Evolutionary conservation across 2,888 invertebrate species (phyloP), one percentile per base, ranked within the genome.

Genomic region (Ichneumon xanthorius): DNA sequence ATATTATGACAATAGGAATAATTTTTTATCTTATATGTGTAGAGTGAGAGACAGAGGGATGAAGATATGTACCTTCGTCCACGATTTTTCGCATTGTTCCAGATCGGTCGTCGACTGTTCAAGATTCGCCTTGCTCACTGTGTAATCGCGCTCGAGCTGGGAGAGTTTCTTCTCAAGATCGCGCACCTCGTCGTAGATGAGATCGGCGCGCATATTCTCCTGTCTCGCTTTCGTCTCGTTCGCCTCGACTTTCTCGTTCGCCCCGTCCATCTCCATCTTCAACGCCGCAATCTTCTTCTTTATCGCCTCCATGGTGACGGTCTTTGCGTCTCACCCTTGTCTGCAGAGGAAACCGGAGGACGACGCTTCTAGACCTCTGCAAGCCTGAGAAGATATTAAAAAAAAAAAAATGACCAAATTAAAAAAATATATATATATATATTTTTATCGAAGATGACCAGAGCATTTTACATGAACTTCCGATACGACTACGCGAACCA

Each of bases 81-180:
- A 96, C 89, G 96, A 95, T 95, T 99, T 99, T 94, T 99, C 99
- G 95, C 97, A 98, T 95, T 98, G 98, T 94, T 99, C 99, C 91
- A 99, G 96, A 94, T 98, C 98, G 92, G 97, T 97, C 94, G 98
- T 98, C 94, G 98, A 98, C 94, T 97, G 97, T 90, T 98, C 97
- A 92, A 99, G 96, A 91, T 96, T 96, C 94, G 97, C 97, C 96
- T 99, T 99, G 94, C 97, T 96, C 91, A 96, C 95, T 93, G 96
- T 97, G 92, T 98, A 96, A 95, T 99, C 99, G 92, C 96, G 97
- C 94, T 99, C 99, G 90, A 99, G 97, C 95, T 98, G 98, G 89
- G 96, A 95, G 93, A 98, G 97, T 95, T 98, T 99, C 96, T 99
- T 99, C 95, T 98, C 97, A 94, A 99, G 96, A 92, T 98, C 98